These are phyloP conservation scores for Tinamus guttatus DNA, from an alignment of 2,113 vertebrate species.

Conservation along the genomic window DNA sequence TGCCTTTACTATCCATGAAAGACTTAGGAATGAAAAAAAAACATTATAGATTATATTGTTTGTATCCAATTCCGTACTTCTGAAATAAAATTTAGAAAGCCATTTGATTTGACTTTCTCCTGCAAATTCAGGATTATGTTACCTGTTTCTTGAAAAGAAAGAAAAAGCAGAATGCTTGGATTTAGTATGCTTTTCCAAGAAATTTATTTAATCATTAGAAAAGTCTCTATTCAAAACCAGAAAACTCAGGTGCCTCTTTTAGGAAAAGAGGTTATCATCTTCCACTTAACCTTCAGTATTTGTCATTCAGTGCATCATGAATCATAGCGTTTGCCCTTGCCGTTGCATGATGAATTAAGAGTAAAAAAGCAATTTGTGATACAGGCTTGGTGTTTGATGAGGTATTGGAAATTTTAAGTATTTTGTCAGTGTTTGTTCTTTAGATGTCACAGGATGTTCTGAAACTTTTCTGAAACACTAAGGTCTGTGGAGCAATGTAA, in stretches of 20 bases:
- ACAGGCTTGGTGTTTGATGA: neutral
- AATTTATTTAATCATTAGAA: neutral
- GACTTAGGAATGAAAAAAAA: neutral
- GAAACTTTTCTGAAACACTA: neutral
- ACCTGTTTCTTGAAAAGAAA: too few species aligned
- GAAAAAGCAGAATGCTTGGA: neutral
- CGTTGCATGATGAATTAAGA: neutral
- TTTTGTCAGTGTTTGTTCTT: neutral
- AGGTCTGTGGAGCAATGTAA: too few species aligned
- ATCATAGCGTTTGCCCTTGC: neutral
- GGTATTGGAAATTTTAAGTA: neutral
- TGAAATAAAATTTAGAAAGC: neutral
- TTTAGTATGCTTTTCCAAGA: neutral
- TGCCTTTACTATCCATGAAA: neutral
- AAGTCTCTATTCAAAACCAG: neutral
- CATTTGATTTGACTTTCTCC: neutral
- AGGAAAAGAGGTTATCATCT: neutral
- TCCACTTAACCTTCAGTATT: neutral
- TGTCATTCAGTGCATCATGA: neutral
- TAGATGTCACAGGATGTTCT: neutral
- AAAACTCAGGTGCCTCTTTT: neutral
- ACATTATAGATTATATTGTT: neutral
- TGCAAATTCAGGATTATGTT: neutral
- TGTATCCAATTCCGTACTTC: neutral
- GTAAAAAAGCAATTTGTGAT: neutral